phyloP scores from a whole-genome alignment of 2,113 vertebrate genomes.

The Microcebus jonahi region DNA sequence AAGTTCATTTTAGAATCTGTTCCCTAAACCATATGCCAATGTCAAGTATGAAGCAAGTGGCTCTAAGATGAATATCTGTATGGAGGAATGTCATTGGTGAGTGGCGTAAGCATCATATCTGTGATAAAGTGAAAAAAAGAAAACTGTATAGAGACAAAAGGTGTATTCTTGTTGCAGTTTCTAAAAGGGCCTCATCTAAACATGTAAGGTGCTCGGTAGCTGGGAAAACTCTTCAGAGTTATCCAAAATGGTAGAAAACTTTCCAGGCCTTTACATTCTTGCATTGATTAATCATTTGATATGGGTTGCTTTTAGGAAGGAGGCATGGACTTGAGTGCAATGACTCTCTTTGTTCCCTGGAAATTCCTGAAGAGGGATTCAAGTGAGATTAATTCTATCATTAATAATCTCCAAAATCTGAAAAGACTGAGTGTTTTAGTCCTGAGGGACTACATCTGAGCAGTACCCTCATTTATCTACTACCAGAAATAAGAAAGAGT shows the following conservation, averaged over 20 bases:
- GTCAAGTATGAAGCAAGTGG: not conserved
- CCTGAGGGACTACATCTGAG: not conserved
- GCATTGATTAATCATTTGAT: not conserved
- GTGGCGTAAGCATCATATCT: not conserved
- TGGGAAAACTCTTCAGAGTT: not conserved
- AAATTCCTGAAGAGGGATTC: not conserved
- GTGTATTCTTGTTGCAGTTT: not conserved
- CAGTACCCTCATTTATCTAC: not conserved
- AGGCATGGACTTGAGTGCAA: not conserved
- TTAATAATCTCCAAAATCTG: not conserved
- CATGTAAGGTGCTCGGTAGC: not conserved
- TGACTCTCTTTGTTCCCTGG: not conserved
- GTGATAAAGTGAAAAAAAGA: not conserved
- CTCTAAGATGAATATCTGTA: not conserved
- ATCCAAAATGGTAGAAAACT: not conserved
- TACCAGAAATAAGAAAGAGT: not conserved
- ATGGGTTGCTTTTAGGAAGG: not conserved
- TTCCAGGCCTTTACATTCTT: not conserved
- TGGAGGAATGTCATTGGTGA: not conserved
- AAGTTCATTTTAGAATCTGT: not conserved
- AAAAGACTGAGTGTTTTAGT: not conserved
- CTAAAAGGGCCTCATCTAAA: not conserved
- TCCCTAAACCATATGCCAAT: not conserved
- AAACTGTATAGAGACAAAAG: not conserved
- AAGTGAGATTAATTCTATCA: not conserved